These are phyloP conservation scores for Thereva nobilitata DNA, from an alignment of 2,888 invertebrate genomes.

Conservation along the genomic window DNA sequence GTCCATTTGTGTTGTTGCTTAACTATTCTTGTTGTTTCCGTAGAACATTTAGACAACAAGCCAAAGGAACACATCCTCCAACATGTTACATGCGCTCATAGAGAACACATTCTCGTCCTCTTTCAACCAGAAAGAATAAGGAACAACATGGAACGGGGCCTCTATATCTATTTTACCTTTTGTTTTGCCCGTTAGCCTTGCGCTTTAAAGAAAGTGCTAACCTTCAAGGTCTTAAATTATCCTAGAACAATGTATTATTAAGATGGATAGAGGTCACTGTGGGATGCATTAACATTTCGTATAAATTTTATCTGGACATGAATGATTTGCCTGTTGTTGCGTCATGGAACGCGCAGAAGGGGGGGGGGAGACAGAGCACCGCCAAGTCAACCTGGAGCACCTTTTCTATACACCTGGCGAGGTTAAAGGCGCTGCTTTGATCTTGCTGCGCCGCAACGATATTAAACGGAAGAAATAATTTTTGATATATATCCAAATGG, in stretches of 20 bases:
- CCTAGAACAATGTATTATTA: conserved; percentile 36
- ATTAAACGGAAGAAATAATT: too few relatives aligned
- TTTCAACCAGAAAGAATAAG: background rate
- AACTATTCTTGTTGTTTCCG: too few relatives aligned
- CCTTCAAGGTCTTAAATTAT: conserved; percentile 14
- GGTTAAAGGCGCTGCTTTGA: conserved; percentile 17
- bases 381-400: too few relatives aligned
- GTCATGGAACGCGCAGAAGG: background rate
- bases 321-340: conserved; percentile 22
- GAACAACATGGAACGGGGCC: background rate
- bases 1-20: background rate
- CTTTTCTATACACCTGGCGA: conserved; percentile 16
- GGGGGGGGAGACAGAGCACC: background rate
- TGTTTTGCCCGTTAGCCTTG: background rate
- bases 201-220: conserved; percentile 3
- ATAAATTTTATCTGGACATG: conserved; percentile 38
- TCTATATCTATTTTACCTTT: conserved; percentile 9
- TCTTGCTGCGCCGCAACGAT: background rate
- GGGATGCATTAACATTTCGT: conserved; percentile 41
- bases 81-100: conserved; percentile 23
- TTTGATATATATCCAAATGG: too few relatives aligned
- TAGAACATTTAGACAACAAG: conserved; percentile 22
- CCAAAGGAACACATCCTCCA: conserved; percentile 29
- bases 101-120: conserved; percentile 17
- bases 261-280: conserved; percentile 40